Percentiles rank a stretch among this genome's conserved stretches.
Evolutionary conservation across 1,140 invertebrate genomes (phyloP).

Genomic region (Oreohelix idahoensis): DNA sequence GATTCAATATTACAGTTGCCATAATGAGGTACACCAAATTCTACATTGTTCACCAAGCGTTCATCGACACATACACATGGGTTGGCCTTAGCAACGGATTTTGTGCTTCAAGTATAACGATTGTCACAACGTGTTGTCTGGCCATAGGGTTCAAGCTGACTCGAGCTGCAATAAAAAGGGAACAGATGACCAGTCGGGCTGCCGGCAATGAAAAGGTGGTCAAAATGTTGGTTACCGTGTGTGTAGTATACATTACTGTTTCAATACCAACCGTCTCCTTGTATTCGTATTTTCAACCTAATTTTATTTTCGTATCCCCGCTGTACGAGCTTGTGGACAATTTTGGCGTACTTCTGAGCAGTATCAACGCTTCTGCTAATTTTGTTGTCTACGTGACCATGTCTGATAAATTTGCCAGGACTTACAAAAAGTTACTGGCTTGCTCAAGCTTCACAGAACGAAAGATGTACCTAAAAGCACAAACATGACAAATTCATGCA

Average conservation of each 20-base stretch:
- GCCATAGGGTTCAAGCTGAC: not conserved
- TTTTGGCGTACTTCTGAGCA: not conserved
- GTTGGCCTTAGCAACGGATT: not conserved
- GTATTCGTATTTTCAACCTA: not conserved
- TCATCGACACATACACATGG: not conserved
- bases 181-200: not conserved
- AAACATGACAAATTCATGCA: not conserved
- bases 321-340: not conserved
- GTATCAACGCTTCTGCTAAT: conserved; percentile 16
- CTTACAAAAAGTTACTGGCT: conserved; percentile 9
- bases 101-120: not conserved
- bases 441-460: not conserved
- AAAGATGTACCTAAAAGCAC: not conserved
- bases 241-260: not conserved
- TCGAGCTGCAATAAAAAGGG: not conserved
- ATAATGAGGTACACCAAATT: not conserved
- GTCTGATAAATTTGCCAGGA: conserved; percentile 18
- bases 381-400: conserved; percentile 30
- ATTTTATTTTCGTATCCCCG: not conserved
- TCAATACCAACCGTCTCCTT: not conserved
- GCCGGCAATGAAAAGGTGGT: not conserved
- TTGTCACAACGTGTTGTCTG: not conserved
- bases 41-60: not conserved
- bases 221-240: conserved; percentile 8
- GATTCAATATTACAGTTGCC: not conserved